Percentiles rank a stretch among this genome's conserved stretches.
phyloP scores from a whole-genome alignment of 2,888 invertebrate genomes.

The Latrodectus hesperus region DNA sequence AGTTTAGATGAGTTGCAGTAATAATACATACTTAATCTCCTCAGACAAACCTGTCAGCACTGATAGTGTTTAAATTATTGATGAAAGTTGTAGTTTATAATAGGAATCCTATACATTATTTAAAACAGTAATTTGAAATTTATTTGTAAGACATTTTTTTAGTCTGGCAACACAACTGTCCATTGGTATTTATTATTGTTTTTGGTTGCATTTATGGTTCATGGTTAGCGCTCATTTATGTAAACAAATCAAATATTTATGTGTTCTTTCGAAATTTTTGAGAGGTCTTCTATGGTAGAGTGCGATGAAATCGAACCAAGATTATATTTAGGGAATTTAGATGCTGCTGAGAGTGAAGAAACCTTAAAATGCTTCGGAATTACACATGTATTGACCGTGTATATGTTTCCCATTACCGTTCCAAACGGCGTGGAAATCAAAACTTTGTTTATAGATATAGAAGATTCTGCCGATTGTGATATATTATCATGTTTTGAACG shows the following conservation, averaged over 20 bases:
- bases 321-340: slow-evolving; percentile 59
- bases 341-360: slow-evolving; percentile 63
- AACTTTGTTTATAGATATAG: slow-evolving; percentile 61
- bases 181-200: neutral
- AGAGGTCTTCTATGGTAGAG: slow-evolving; percentile 65
- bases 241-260: slow-evolving; percentile 43
- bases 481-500: slow-evolving; percentile 62
- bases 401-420: slow-evolving; percentile 60
- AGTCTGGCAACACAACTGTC: neutral
- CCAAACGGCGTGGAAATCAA: slow-evolving; percentile 44
- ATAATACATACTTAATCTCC: too few relatives aligned
- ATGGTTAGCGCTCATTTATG: slow-evolving; percentile 13
- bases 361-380: slow-evolving; percentile 58
- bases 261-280: slow-evolving; percentile 64
- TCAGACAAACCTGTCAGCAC: too few relatives aligned
- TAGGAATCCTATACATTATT: too few relatives aligned
- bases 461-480: slow-evolving; percentile 60
- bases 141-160: too few relatives aligned
- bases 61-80: too few relatives aligned
- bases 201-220: slow-evolving; percentile 12
- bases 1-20: too few relatives aligned
- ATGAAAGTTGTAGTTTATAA: too few relatives aligned
- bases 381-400: slow-evolving; percentile 64
- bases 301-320: slow-evolving; percentile 68
- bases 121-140: too few relatives aligned